phyloP scores from a whole-genome alignment of 2,888 invertebrate genomes.

The Sarcophaga caerulescens region DNA sequence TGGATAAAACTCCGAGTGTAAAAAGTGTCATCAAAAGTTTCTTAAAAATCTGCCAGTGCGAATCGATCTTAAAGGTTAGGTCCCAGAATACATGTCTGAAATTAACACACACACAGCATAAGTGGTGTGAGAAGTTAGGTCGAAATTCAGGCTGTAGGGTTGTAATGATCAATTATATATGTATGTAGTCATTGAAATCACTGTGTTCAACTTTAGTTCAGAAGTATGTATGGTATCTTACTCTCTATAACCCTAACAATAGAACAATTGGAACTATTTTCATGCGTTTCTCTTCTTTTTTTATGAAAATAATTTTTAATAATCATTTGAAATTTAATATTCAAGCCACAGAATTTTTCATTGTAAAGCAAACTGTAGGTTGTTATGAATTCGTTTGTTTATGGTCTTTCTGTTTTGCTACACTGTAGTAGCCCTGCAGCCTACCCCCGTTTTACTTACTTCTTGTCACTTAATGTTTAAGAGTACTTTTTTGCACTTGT shows the following conservation, averaged over 20 bases:
- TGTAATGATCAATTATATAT: too few species aligned
- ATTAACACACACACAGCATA: too few species aligned
- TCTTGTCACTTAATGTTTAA: conserved; percentile 6
- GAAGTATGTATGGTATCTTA: too few species aligned
- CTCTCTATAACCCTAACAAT: not conserved
- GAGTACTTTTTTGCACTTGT: conserved; percentile 48
- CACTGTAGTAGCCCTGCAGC: not conserved
- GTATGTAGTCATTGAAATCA: too few species aligned
- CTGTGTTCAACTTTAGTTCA: too few species aligned
- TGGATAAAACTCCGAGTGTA: too few species aligned
- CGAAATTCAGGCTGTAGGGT: too few species aligned
- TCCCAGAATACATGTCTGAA: too few species aligned
- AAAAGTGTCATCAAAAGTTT: too few species aligned
- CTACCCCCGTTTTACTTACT: not conserved
- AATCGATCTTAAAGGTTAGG: too few species aligned
- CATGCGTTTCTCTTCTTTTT: not conserved
- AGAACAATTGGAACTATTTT: not conserved
- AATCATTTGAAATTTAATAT: conserved; percentile 17
- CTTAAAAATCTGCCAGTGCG: too few species aligned
- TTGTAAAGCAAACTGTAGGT: not conserved
- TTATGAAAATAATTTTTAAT: not conserved
- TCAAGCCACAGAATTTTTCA: not conserved
- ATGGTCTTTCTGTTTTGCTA: not conserved
- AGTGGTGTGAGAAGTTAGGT: too few species aligned
- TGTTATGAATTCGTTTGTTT: not conserved